Percentiles rank a stretch among this genome's conserved stretches.
These are phyloP conservation scores for Pseudoips prasinana DNA, from an alignment of 2,888 invertebrate genomes.

Conservation along the genomic window DNA sequence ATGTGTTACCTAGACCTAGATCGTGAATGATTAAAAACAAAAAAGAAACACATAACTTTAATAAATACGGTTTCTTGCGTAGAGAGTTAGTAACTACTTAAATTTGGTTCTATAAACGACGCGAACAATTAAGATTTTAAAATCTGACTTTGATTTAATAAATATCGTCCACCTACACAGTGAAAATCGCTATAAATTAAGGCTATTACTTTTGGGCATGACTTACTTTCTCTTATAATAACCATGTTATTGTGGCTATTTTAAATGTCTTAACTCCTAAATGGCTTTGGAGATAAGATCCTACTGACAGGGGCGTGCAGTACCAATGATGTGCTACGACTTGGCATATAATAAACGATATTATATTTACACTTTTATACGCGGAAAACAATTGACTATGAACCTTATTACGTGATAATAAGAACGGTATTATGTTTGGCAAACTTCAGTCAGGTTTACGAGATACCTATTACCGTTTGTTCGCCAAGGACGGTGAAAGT, in stretches of 20 bases:
- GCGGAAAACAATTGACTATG: conserved; percentile 16
- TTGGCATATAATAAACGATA: conserved; percentile 21
- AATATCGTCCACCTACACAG: conserved; percentile 14
- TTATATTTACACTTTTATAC: conserved; percentile 9
- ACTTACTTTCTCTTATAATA: conserved; percentile 31
- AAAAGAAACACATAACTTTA: no score
- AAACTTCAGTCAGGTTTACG: conserved; percentile 20
- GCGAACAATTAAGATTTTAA: no score
- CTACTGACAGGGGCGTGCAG: conserved; percentile 22
- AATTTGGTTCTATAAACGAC: no score
- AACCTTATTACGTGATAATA: conserved; percentile 16
- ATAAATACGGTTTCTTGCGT: no score
- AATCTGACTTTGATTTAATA: no score
- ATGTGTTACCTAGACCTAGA: conserved; percentile 20
- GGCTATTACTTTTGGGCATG: conserved; percentile 14
- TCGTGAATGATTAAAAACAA: conserved; percentile 1
- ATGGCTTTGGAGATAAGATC: conserved; percentile 31
- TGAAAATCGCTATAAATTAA: conserved; percentile 27
- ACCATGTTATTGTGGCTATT: conserved; percentile 16
- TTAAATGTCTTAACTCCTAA: conserved; percentile 13
- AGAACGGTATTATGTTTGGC: conserved; percentile 13
- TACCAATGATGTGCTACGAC: conserved; percentile 30
- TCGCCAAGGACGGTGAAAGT: conserved; percentile 77
- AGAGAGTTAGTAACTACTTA: no score
- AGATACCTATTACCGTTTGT: conserved; percentile 42